phyloP scores from a whole-genome alignment of 2,113 vertebrate species.

The Reinhardtius hippoglossoides region DNA sequence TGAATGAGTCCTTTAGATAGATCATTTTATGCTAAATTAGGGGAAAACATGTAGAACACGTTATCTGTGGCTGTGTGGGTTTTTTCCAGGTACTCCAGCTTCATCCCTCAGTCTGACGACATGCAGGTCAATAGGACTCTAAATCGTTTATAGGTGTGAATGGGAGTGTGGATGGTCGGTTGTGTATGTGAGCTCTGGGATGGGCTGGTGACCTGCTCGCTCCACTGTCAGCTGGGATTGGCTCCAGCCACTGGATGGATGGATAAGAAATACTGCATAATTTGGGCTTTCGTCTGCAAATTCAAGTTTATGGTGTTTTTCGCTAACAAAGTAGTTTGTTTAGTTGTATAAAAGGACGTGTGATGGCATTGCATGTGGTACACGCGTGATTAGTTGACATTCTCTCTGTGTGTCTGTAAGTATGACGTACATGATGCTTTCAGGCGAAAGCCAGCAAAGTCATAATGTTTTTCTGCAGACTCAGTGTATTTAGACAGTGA shows the following conservation, averaged over 20 bases:
- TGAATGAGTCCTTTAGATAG: too few species aligned
- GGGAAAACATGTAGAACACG: too few species aligned
- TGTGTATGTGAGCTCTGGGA: too few species aligned
- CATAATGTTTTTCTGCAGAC: slow-evolving; percentile 58
- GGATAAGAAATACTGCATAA: background rate
- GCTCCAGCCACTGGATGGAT: background rate
- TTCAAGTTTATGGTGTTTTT: background rate
- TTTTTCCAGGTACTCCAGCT: too few species aligned
- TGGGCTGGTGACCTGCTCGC: background rate
- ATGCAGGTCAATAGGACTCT: too few species aligned
- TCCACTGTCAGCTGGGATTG: background rate
- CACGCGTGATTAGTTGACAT: slow-evolving; percentile 23
- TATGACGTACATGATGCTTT: slow-evolving; percentile 43
- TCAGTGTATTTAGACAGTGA: slow-evolving; percentile 57
- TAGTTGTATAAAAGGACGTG: slow-evolving; percentile 36
- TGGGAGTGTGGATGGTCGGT: too few species aligned
- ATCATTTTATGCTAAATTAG: too few species aligned
- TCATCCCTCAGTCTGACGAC: too few species aligned
- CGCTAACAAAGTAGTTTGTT: background rate
- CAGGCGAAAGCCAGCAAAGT: slow-evolving; percentile 45
- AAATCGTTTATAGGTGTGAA: too few species aligned
- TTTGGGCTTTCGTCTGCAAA: background rate
- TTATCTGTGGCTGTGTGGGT: too few species aligned
- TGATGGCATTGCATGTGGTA: background rate
- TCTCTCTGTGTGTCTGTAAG: slow-evolving; percentile 3